Evolutionary conservation across 2,888 invertebrate genomes (phyloP), one percentile per base, ranked within the genome.

Genomic region (Rhimphoctona megacephalus): DNA sequence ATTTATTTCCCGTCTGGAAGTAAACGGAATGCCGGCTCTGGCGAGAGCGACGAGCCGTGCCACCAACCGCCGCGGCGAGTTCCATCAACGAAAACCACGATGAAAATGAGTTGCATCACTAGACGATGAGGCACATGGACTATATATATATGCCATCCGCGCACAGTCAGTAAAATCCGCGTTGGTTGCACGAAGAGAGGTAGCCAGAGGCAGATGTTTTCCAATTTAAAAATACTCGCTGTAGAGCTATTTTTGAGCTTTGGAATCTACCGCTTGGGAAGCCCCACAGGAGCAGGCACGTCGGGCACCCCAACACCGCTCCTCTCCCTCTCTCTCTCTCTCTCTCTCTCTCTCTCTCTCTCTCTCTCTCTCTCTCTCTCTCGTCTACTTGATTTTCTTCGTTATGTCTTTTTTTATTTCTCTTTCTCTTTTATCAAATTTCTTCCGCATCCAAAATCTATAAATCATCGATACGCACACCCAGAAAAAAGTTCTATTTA

Each of bases 171-270:
- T 33, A 25, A 52, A 81, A 70, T 64, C 30, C 79, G 64, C 82
- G 43, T 36, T 82, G 46, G 46, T 81, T 73, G 77, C 73, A 61
- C 72, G 69, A 64, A 72, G 33, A 61, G 33, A 30, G 76, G 36
- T n/a, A 46, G 72, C 66, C 66, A 36, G 79, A 36, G 81, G 85
- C 91, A 91, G 90, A 92, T 92, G 91, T 91, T 92, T 92, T 91
- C 89, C 89, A 90, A 91, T 89, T 90, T 92, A 92, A 92, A 93
- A 93, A 93, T 93, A 93, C 88, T 89, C 76, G 79, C 79, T 89
- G 89, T 80, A 64, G 81, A 86, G 90, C 90, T 93, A 92, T 92
- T 92, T 91, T 88, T 89, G 91, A 90, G 90, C 87, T 87, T 85
- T 82, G 90, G 89, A 91, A 92, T 92, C 91, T 89, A 88, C 88